Evolutionary conservation across 2,113 vertebrate species (phyloP), one percentile per base, ranked within the genome.

Genomic region (Hydropotes inermis): DNA sequence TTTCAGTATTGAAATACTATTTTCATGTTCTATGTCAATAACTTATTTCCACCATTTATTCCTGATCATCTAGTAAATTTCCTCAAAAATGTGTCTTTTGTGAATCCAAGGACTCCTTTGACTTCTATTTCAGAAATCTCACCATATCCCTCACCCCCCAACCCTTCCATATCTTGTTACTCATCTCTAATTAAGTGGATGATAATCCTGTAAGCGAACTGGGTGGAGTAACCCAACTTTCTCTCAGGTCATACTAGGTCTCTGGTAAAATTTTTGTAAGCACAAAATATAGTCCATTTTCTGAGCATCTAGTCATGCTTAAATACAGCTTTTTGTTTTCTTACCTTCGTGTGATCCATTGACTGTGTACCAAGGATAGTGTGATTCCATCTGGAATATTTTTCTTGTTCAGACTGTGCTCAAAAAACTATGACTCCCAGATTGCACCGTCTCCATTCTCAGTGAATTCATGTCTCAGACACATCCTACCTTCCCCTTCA

Each of bases 1-100:
- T 84, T 92, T 96, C 25, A 90, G 6, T 79, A 84, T 47, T 84
- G 87, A 93, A 95, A 70, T 89, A 78, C 5, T 89, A 28, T 95
- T 93, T 97, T 81, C 17, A 55, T 70, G 52, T 19, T 96, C 2
- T 89, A 21, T 58, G 60, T 13, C 78, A 94, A 64, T 86, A 81
- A 85, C 89, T 89, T 95, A 19, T 94, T 89, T 58, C 90, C 19
- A 79, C 33, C 82, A 79, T 15, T 91, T 60, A 94, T 86, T 97
- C 33, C 70, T 96, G n/a, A 86, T 89, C 55, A 54, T 52, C 33
- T 30, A n/a, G 61, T 23, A 87, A 93, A 61, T 87, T 70, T 97
- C 9, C n/a, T 84, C 5, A 30, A 67, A 93, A 55, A 1, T 28
- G 2, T 91, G 23, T 14, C 4, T 30, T 82, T 87, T 39, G 6